Conservation (phyloP, 2,113 vertebrate species). For the Microcebus ravelobensis region DNA sequence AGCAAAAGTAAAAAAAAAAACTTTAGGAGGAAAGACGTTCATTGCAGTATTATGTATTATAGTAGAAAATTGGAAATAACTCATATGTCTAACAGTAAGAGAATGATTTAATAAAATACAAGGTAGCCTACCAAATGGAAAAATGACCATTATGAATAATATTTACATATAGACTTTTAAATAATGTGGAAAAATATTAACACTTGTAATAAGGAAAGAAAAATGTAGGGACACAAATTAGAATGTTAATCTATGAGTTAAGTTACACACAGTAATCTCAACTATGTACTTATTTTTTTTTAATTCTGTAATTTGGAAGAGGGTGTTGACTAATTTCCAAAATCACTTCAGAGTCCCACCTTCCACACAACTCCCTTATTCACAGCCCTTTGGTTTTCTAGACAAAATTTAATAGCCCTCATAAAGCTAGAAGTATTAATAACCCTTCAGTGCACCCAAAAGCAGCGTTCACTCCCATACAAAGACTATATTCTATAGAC, state of each 20-base stretch:
- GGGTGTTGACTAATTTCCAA: constrained; percentile 69
- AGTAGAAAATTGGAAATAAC: neutral
- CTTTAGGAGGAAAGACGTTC: neutral
- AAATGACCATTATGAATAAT: neutral
- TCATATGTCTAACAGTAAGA: neutral
- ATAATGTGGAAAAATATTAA: neutral
- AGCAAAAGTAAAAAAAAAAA: neutral
- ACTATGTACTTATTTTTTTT: neutral
- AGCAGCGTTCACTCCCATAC: constrained; percentile 54
- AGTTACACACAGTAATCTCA: neutral
- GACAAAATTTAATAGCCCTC: constrained; percentile 69
- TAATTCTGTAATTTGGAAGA: constrained; percentile 75
- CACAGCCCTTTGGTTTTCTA: constrained; percentile 79
- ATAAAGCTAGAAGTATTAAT: constrained; percentile 55
- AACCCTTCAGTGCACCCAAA: constrained; percentile 48
- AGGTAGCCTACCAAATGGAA: neutral
- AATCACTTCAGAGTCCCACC: constrained; percentile 68
- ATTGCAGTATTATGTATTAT: constrained; percentile 2
- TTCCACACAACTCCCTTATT: constrained; percentile 69
- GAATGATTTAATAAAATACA: constrained; percentile 25
- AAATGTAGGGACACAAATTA: neutral
- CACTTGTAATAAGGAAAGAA: neutral
- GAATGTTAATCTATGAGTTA: neutral
- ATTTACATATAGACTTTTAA: neutral
- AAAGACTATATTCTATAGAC: constrained; percentile 49